Evolutionary conservation across 1,140 invertebrate genomes (phyloP).

Genomic region (Laodelphax striatellus): DNA sequence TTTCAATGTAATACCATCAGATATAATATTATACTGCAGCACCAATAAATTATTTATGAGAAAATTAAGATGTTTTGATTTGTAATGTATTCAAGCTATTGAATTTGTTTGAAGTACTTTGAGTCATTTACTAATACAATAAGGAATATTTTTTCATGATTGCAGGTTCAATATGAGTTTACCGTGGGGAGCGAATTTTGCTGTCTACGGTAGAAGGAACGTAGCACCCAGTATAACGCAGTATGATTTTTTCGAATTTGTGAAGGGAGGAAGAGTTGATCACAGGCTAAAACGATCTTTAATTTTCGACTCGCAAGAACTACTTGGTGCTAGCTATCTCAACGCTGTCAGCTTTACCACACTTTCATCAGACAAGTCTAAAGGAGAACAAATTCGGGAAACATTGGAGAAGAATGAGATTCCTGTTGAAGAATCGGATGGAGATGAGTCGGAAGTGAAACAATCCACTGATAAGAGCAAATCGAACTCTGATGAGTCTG

Average conservation of each 20-base stretch:
- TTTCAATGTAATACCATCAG: too few species aligned
- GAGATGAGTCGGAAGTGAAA: background rate
- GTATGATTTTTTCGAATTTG: slow-evolving; percentile 90
- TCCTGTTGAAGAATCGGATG: background rate
- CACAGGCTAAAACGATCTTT: slow-evolving; percentile 46
- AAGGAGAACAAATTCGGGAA: background rate
- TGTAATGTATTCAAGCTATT: too few species aligned
- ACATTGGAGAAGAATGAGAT: background rate
- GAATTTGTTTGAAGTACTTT: too few species aligned
- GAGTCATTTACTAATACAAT: too few species aligned
- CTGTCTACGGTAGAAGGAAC: slow-evolving; percentile 84
- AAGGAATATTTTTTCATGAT: background rate
- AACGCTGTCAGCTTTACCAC: slow-evolving; percentile 33
- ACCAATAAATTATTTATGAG: too few species aligned
- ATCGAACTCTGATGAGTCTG: background rate
- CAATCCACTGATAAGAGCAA: background rate
- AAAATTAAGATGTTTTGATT: too few species aligned
- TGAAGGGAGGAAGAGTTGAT: slow-evolving; percentile 68
- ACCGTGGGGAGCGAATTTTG: slow-evolving; percentile 82
- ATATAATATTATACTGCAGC: too few species aligned
- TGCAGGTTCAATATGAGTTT: slow-evolving; percentile 72
- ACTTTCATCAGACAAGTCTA: slow-evolving; percentile 7
- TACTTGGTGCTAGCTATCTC: slow-evolving; percentile 11
- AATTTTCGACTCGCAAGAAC: background rate
- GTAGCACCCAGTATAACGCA: slow-evolving; percentile 88